Evolutionary conservation across 2,797 vertebrate genomes (phyloP), one percentile per base, ranked within the genome.

Genomic region (Heteromormyrus szaboi): DNA sequence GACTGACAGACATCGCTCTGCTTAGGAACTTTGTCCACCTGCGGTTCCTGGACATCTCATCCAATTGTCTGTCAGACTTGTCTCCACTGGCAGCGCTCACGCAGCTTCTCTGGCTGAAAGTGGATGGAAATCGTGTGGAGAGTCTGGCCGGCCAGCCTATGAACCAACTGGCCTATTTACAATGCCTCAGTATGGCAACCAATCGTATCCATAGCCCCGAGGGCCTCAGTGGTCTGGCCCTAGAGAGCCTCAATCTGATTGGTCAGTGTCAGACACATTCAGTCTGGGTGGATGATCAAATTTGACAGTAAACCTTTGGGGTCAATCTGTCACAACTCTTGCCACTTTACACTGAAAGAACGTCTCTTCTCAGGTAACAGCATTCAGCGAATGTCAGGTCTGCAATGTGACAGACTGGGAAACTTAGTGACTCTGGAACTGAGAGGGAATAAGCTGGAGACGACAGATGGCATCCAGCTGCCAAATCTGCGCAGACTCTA

Each of bases 101-200:
- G 0, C 96, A 99, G 62, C 94, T 99, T 85, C 96, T 99, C 51
- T 98, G 97, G 97, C 94, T 99, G 89, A 97, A 97, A 92, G 96
- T 95, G 90, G 97, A 99, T 54, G 89, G 87, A 54, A 99, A 99
- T 91, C 93, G 91, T 88, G 92, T 99, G 41, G 46, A 90, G 3
- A 91, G 56, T 88, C 91, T 96, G 48, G 91, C 90, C 91, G 96
- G 92, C 9, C 95, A 96, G 85, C 91, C 90, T 12, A 93, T 99
- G 59, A 91, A 93, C 29, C 94, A 97, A 68, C 91, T 99, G 86
- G 92, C 93, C 22, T 98, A 97, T 90, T 94, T 99, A 85, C 98
- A 99, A 93, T 94, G 96, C 90, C 94, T 98, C 93, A 98, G 95
- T 92, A 93, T 99, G 88, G 95, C 96, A 89, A 91, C 25, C 68